phyloP scores from a whole-genome alignment of 1,140 invertebrate genomes.

The Drosophila paulistorum region DNA sequence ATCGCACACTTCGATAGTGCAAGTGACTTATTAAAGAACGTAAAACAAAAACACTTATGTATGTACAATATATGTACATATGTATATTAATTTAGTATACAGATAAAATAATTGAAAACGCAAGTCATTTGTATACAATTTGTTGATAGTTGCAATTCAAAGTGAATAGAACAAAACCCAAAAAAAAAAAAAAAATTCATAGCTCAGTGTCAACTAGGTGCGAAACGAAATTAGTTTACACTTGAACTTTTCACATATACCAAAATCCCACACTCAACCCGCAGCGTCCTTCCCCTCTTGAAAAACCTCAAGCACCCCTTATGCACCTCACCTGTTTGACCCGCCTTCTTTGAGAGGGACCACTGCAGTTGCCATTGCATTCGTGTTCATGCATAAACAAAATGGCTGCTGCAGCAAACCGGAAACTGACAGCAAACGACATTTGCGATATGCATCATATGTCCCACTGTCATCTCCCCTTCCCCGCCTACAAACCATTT shows the following conservation, averaged over 20 bases:
- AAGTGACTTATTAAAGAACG: too few species aligned
- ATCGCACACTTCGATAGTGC: too few species aligned
- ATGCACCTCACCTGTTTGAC: constrained; percentile 8
- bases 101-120: background rate
- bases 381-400: constrained; percentile 80
- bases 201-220: constrained; percentile 67
- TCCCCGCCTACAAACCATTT: background rate
- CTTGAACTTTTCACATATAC: constrained; percentile 39
- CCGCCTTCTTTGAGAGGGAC: background rate
- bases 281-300: background rate
- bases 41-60: too few species aligned
- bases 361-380: constrained; percentile 54
- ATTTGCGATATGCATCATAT: constrained; percentile 81
- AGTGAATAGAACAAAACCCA: constrained; percentile 16
- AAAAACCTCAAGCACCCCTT: background rate
- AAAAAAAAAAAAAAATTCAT: constrained; percentile 36
- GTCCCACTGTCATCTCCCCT: constrained; percentile 22
- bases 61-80: too few species aligned
- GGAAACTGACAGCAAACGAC: constrained; percentile 80
- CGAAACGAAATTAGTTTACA: constrained; percentile 68
- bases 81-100: too few species aligned
- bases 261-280: constrained; percentile 1
- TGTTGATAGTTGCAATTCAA: constrained; percentile 17
- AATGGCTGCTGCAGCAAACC: constrained; percentile 76
- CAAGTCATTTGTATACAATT: constrained; percentile 1